A percentile compares a stretch with the other conserved stretches of the same genome.
Conservation (phyloP, 2,113 vertebrate genomes). For the mouse (Mus musculus) region DNA sequence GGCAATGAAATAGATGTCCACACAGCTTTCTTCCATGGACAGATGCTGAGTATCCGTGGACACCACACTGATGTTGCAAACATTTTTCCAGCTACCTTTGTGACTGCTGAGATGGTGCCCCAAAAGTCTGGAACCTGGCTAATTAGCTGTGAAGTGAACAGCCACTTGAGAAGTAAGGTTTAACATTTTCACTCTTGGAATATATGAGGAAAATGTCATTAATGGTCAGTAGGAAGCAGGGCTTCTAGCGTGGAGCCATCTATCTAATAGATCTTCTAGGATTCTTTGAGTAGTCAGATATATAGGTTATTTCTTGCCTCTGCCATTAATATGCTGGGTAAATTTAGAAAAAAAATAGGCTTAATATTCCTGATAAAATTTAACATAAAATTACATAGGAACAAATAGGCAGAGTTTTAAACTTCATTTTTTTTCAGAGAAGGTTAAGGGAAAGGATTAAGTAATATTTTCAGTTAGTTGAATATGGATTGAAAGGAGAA, state of each 20-base stretch:
- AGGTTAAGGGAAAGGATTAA: not conserved
- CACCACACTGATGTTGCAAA: slow-evolving; percentile 86
- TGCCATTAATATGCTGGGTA: not conserved
- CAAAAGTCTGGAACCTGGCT: slow-evolving; percentile 86
- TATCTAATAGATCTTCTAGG: slow-evolving; percentile 17
- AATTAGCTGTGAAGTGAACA: slow-evolving; percentile 87
- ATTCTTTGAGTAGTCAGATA: not conserved
- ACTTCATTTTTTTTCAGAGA: not conserved
- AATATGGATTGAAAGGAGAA: not conserved
- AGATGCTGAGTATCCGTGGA: slow-evolving; percentile 84
- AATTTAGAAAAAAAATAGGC: not conserved
- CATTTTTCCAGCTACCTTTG: slow-evolving; percentile 89
- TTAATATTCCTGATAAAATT: not conserved
- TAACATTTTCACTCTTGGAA: not conserved
- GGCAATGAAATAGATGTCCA: slow-evolving; percentile 89
- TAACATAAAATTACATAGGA: not conserved
- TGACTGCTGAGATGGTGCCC: slow-evolving; percentile 87
- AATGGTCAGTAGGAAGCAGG: not conserved
- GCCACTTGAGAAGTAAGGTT: slow-evolving; percentile 86
- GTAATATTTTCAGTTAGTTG: not conserved
- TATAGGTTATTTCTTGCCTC: not conserved
- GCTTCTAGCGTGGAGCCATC: not conserved
- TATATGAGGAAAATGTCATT: not conserved
- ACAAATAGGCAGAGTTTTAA: not conserved
- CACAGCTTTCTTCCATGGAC: slow-evolving; percentile 88